phyloP scores from a whole-genome alignment of 2,113 vertebrate species.

The Natator depressus region DNA sequence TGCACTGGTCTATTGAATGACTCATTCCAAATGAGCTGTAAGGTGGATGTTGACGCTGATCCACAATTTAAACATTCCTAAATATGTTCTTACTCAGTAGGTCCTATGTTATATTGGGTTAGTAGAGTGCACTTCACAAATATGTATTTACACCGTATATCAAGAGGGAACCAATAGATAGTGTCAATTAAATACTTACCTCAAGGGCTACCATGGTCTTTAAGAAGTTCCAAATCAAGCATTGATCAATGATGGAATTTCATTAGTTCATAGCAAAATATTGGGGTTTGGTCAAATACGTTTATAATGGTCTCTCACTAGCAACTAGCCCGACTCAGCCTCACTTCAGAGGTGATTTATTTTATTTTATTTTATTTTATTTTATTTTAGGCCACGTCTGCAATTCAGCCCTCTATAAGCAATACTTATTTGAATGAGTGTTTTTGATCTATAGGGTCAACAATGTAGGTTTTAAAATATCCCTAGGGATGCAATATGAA shows the following conservation, averaged over 20 bases:
- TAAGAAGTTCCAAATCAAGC: not conserved
- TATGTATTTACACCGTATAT: fast-evolving
- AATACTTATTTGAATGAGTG: not conserved
- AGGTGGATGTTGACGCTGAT: not conserved
- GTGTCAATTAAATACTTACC: not conserved
- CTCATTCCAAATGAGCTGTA: not conserved
- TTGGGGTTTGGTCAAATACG: not conserved
- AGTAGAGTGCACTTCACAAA: not conserved
- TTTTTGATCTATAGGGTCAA: fast-evolving
- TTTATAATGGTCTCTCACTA: not conserved
- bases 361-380: too few relatives aligned
- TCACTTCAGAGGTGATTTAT: fast-evolving
- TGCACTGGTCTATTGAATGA: not conserved
- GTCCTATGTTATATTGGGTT: not conserved
- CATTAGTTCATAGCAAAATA: not conserved
- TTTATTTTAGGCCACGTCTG: not conserved
- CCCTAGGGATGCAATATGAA: too few relatives aligned
- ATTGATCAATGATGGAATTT: not conserved
- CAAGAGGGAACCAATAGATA: fast-evolving
- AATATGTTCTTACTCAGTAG: not conserved
- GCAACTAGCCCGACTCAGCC: not conserved
- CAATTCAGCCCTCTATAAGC: not conserved
- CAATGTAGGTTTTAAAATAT: not conserved
- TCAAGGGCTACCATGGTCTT: not conserved
- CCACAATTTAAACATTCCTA: not conserved